phyloP scores from a whole-genome alignment of 2,113 vertebrate species.

The Fulica atra region DNA sequence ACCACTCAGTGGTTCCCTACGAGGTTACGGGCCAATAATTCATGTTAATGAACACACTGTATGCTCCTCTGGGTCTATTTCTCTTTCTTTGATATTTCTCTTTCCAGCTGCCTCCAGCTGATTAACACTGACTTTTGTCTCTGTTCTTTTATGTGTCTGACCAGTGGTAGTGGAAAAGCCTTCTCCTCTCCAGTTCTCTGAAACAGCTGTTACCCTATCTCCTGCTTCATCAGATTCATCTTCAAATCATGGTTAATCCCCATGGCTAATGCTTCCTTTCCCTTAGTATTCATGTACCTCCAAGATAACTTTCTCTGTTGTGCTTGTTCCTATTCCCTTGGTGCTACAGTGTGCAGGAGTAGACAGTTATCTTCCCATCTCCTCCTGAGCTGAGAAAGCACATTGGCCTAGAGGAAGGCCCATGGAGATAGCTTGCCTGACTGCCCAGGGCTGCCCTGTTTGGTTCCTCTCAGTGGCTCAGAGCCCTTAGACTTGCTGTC shows the following conservation, averaged over 20 bases:
- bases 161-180: not conserved
- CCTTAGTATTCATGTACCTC: not conserved
- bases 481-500: not conserved
- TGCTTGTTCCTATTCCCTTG: not conserved
- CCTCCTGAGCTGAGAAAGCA: not conserved
- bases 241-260: not conserved
- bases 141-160: not conserved
- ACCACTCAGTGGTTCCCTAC: not conserved
- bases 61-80: not conserved
- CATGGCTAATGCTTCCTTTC: not conserved
- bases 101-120: not conserved
- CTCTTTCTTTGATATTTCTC: not conserved
- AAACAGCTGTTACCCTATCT: not conserved
- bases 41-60: not conserved
- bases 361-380: not conserved
- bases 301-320: not conserved
- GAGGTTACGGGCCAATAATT: not conserved
- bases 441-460: rapidly evolving
- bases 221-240: not conserved
- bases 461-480: not conserved
- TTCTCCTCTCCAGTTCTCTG: not conserved
- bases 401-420: not conserved
- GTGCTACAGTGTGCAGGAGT: not conserved
- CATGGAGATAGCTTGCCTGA: not conserved
- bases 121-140: not conserved